Evolutionary conservation across 2,113 vertebrate genomes (phyloP).

Genomic region (Setophaga coronata): DNA sequence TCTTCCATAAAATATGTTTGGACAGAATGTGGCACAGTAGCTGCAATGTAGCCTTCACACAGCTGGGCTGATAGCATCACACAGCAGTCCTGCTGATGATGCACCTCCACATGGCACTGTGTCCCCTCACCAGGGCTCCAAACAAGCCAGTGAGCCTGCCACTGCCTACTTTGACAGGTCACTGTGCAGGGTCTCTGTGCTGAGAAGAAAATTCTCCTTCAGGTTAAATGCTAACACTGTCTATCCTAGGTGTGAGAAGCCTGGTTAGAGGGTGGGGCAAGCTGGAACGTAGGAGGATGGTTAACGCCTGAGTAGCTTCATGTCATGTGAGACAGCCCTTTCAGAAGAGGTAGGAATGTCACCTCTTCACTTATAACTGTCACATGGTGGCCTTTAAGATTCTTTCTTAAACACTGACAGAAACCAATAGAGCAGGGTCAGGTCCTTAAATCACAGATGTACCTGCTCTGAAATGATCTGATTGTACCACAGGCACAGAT

Average conservation of each 20-base stretch:
- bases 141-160: not conserved
- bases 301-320: not conserved
- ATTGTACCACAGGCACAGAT: not conserved
- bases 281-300: not conserved
- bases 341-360: not conserved
- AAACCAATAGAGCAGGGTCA: not conserved
- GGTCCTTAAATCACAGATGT: not conserved
- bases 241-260: not conserved
- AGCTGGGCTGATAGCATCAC: rapidly evolving
- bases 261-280: not conserved
- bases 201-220: not conserved
- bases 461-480: not conserved
- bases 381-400: not conserved
- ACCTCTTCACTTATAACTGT: not conserved
- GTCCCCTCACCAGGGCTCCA: not conserved
- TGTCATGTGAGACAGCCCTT: not conserved
- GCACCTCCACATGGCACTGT: not conserved
- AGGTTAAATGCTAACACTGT: not conserved
- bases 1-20: not conserved
- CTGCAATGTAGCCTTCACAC: too few relatives aligned
- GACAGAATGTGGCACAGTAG: not conserved
- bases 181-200: not conserved
- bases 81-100: not conserved
- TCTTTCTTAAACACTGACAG: not conserved
- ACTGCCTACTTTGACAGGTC: not conserved